Evolutionary conservation across 30 jellyfish, hydroid and myxozoan species (phyloP), one percentile per base, ranked within the genome.

Genomic region (Morbakka virulenta): DNA sequence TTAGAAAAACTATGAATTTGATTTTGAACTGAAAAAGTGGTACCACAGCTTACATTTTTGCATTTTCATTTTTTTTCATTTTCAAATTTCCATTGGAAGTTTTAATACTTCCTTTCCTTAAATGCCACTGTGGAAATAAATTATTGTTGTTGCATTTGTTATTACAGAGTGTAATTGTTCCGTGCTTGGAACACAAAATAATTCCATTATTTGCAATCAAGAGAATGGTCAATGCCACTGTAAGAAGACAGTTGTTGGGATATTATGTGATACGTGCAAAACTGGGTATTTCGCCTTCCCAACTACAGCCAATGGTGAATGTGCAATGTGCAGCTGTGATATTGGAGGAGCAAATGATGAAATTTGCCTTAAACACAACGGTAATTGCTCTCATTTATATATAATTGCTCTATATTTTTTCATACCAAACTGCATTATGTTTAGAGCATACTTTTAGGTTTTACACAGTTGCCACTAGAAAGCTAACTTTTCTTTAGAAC

Each of bases 261-360:
- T 72, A 35, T 35, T 65, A 21, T 88, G 97, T 35, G 35, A 32
- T 32, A 2, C 28, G 3, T 88, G 97, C 35, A 80, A 69, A 62
- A 70, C 74, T 47, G 97, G 97, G 23, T 88, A 12, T 77, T 82
- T 73, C 52, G 63, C 48, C 51, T 88, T 88, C 51, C 97, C 97
- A 4, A 81, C 49, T 63, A 28, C 85, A 3, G 52, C 90, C 1
- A 61, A 35, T 28, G 88, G 84, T 0, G 84, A 81, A 67, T 88
- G 97, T 66, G 52, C 52, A 53, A 13, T 63, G 25, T 88, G 97
- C 32, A 26, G 32, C 3, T 88, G 97, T 69, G 63, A 79, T 32
- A 41, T 23, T 22, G 97, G 97, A 21, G 97, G 97, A 3, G 80
- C 97, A 11, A 48, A 49, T 32, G 70, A 63, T 36, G 66, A 88